Evolutionary conservation across 1,140 invertebrate genomes (phyloP).

Genomic region (Scaptomyza montana): DNA sequence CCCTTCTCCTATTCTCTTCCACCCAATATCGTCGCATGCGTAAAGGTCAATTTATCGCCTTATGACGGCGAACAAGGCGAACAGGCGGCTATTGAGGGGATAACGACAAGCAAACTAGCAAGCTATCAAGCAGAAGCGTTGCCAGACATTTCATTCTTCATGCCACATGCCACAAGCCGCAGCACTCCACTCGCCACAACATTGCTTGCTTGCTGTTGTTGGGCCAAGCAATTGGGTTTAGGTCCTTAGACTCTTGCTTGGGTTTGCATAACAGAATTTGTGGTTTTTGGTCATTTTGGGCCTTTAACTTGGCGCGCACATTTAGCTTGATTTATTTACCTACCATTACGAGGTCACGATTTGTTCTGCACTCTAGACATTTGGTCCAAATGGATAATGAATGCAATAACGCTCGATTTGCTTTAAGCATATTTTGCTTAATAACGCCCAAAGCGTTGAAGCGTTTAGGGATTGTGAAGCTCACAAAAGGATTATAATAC

Average conservation of each 20-base stretch:
- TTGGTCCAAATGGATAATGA: background rate
- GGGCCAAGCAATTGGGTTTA: background rate
- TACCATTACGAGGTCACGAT: background rate
- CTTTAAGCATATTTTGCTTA: background rate
- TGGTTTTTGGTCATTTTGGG: constrained; percentile 19
- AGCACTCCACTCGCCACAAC: background rate
- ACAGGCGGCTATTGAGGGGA: constrained; percentile 2
- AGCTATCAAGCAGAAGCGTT: constrained; percentile 2
- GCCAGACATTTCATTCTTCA: constrained; percentile 7
- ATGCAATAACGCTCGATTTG: constrained; percentile 35
- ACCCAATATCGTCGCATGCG: constrained; percentile 42
- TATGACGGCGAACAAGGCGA: constrained; percentile 71
- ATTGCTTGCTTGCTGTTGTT: background rate
- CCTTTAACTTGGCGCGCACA: constrained; percentile 52
- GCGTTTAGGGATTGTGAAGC: too few relatives aligned
- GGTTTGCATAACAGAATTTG: constrained; percentile 1
- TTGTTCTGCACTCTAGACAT: background rate
- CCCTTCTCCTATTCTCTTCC: too few relatives aligned
- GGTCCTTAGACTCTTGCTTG: background rate
- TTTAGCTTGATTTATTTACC: constrained; percentile 65
- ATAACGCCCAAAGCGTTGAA: too few relatives aligned
- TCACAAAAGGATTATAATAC: too few relatives aligned
- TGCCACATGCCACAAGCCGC: constrained; percentile 3
- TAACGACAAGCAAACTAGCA: background rate
- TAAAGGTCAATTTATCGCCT: constrained; percentile 81